Evolutionary conservation across 2,888 invertebrate species (phyloP).

Genomic region (Neocrepidodera transversa): DNA sequence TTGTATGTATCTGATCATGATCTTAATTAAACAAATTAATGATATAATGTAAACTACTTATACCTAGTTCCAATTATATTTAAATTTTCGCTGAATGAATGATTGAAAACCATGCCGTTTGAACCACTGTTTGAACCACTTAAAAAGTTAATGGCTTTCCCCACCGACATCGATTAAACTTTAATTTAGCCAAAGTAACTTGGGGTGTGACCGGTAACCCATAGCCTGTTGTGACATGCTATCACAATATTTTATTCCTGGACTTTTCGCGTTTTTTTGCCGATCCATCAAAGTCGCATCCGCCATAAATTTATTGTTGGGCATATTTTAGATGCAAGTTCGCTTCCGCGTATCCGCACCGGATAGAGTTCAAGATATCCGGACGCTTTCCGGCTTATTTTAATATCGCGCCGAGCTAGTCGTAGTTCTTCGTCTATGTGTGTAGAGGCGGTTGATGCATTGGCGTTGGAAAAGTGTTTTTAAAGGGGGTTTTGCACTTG

Average conservation of each 20-base stretch:
- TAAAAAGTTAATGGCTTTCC: no score
- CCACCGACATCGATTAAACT: no score
- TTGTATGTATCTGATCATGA: no score
- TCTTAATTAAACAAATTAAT: no score
- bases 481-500: no score
- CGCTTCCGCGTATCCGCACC: conserved; percentile 21
- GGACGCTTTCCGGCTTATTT: conserved; percentile 27
- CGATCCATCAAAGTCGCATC: conserved; percentile 28
- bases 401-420: conserved; percentile 19
- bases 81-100: no score
- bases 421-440: conserved; percentile 2
- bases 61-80: no score
- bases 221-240: background rate
- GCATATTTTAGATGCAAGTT: conserved; percentile 29
- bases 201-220: conserved; percentile 15
- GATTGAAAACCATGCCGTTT: no score
- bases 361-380: conserved; percentile 30
- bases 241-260: conserved; percentile 18
- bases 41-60: no score
- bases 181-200: no score
- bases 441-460: background rate
- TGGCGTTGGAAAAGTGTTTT: background rate
- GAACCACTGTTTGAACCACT: no score
- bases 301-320: conserved; percentile 27
- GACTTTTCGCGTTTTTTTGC: conserved; percentile 7